A percentile compares a stretch with the other conserved stretches of the same genome.
These are phyloP conservation scores for Sula dactylatra DNA, from an alignment of 2,113 vertebrate species.

Conservation along the genomic window DNA sequence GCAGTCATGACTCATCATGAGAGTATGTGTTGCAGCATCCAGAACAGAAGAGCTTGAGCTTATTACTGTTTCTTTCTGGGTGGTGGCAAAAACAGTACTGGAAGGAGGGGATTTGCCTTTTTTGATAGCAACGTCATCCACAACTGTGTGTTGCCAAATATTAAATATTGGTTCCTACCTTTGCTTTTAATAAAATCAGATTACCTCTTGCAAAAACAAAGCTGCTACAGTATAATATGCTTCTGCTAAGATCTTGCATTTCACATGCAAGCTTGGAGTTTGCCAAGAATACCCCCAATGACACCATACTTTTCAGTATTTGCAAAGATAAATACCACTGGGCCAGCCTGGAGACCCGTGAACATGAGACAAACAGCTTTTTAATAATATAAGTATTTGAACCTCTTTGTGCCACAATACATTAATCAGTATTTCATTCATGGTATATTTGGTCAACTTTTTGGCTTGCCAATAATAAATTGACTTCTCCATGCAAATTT, in stretches of 20 bases:
- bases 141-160: not conserved
- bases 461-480: not conserved
- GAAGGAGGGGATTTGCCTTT: not conserved
- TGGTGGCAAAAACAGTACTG: not conserved
- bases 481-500: not conserved
- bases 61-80: not conserved
- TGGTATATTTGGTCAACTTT: not conserved
- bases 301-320: not conserved
- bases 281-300: not conserved
- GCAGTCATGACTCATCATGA: slow-evolving; percentile 40
- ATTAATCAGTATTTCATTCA: not conserved
- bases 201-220: not conserved
- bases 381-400: not conserved
- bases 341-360: not conserved
- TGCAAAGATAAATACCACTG: not conserved
- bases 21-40: not conserved
- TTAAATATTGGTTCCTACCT: not conserved
- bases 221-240: not conserved
- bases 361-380: not conserved
- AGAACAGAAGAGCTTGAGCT: not conserved
- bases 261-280: not conserved
- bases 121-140: not conserved
- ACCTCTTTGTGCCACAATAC: not conserved
- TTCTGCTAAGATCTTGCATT: not conserved
- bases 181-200: not conserved